phyloP scores from a whole-genome alignment of 2,888 invertebrate species.

The Caenorhabditis doughertyi region DNA sequence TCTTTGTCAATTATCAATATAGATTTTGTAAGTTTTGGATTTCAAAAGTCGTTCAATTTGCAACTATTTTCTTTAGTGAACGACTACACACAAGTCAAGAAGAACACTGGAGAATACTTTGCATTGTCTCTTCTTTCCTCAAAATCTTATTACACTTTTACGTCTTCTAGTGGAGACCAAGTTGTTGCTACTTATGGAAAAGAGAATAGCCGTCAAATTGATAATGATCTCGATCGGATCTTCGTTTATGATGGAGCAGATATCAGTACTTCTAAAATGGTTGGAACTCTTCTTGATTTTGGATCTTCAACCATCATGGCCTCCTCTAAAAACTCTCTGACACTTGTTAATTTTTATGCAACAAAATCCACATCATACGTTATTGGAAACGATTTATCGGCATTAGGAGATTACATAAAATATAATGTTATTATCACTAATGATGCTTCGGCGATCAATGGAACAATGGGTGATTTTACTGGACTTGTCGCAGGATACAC shows the following conservation, averaged over 20 bases:
- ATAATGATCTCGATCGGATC: not conserved
- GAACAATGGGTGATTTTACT: conserved; percentile 2
- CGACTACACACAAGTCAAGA: conserved; percentile 1
- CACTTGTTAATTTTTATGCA: conserved; percentile 16
- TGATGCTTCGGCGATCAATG: not conserved
- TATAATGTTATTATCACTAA: conserved; percentile 21
- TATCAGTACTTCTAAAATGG: conserved; percentile 13
- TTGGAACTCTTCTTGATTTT: conserved; percentile 19
- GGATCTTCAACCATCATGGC: not conserved
- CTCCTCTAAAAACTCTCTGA: not conserved
- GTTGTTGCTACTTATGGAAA: conserved; percentile 6
- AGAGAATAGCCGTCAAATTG: conserved; percentile 1
- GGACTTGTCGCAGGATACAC: conserved; percentile 17
- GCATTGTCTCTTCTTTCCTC: conserved; percentile 6
- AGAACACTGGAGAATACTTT: conserved; percentile 33
- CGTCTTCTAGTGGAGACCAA: not conserved
- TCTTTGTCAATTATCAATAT: conserved; percentile 2
- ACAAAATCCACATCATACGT: conserved; percentile 1
- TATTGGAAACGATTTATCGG: conserved; percentile 33
- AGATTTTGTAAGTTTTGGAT: not conserved
- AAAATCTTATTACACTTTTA: conserved; percentile 19
- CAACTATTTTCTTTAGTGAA: conserved; percentile 13
- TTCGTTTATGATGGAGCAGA: conserved; percentile 45
- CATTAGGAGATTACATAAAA: not conserved
- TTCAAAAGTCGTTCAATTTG: not conserved